Evolutionary conservation across 2,888 invertebrate species (phyloP), one percentile per base, ranked within the genome.

Genomic region (Drosophila monieri): DNA sequence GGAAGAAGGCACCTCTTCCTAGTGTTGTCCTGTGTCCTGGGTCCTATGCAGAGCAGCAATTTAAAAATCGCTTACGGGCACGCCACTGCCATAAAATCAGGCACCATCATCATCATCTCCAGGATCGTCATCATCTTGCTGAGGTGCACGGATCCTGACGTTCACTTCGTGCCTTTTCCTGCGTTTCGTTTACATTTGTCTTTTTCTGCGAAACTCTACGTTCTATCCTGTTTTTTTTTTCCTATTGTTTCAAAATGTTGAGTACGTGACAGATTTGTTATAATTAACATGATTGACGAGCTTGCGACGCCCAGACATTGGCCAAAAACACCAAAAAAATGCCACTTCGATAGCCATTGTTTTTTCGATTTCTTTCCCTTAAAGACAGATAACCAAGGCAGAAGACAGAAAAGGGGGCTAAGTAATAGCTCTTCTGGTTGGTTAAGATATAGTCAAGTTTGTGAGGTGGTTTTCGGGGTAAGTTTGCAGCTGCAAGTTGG

Each of bases 251-350:
- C 62, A 70, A 77, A 80, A 79, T 81, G 79, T 70, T 73, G 70
- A 56, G 66, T 66, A 79, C 79, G 79, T 79, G 79, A 79, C 79
- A 81, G 79, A 79, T 79, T 79, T 79, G 79, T 74, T 77, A 79
- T 79, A 79, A 79, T 79, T 79, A 79, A 83, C 74, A 74, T 79
- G 79, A 79, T 81, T 79, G 79, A 79, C 83, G 79, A 79, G 83
- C 72, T 79, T 68, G 61, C 66, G 66, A 65, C 74, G 66, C 56
- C 73, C 64, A 64, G 64, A 64, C 64, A 14, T 10, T 44, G 51
- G 41, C 43, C 41, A 56, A 49, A 56, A 46, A 15, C 3, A 21
- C 8, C 6, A 8, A n/a, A 21, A 27, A 15, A 27, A 25, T 4
- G 1, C n/a, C 5, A 14, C 12, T 12, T 30, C 12, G n/a, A 23